phyloP scores from a whole-genome alignment of 2,888 invertebrate genomes.

The Lampropteryx suffumata region DNA sequence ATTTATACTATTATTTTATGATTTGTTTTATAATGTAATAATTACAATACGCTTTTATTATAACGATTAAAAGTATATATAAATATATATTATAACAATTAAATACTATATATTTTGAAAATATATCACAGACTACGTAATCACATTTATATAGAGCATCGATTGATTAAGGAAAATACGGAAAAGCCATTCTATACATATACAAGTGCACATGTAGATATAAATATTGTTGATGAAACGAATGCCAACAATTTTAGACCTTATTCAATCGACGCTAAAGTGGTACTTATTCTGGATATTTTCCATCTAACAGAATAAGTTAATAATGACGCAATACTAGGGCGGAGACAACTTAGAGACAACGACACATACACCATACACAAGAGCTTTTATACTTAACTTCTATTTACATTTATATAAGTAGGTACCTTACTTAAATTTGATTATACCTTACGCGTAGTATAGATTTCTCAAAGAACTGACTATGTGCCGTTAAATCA shows the following conservation, averaged over 20 bases:
- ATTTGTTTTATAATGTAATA: too few species aligned
- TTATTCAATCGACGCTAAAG: conserved; percentile 20
- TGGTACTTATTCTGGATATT: conserved; percentile 4
- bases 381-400: conserved; percentile 72
- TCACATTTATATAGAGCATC: conserved; percentile 15
- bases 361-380: conserved; percentile 76
- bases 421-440: conserved; percentile 25
- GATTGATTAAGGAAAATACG: conserved; percentile 10
- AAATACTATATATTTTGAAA: conserved; percentile 26
- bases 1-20: neutral
- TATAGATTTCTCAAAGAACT: conserved; percentile 63
- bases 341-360: conserved; percentile 64
- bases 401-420: conserved; percentile 24
- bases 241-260: neutral
- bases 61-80: too few species aligned
- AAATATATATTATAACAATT: neutral
- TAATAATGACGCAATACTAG: conserved; percentile 24
- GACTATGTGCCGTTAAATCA: conserved; percentile 70
- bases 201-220: too few species aligned
- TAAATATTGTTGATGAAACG: neutral
- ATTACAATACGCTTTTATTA: neutral
- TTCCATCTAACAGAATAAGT: conserved; percentile 4
- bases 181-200: neutral
- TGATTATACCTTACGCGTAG: conserved; percentile 37
- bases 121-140: conserved; percentile 42